A percentile compares a stretch with the other conserved stretches of the same genome.
Evolutionary conservation across 2,888 invertebrate species (phyloP).

Genomic region (Sinopyrophorus schimmeli): DNA sequence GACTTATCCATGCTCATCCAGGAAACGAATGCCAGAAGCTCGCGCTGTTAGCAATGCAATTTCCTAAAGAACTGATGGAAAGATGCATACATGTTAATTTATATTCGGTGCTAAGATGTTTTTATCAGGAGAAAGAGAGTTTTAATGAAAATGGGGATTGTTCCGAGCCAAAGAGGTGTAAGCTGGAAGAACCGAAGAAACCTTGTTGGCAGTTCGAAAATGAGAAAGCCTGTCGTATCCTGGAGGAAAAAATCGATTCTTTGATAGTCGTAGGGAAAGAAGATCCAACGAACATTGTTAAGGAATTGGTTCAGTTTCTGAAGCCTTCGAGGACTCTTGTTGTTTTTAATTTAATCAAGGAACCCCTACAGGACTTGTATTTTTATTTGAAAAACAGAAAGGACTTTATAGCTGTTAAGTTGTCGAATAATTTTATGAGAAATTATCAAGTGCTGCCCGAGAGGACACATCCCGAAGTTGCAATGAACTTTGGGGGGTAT

Average conservation of each 20-base stretch:
- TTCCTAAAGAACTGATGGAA: conserved; percentile 68
- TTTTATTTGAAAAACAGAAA: conserved; percentile 72
- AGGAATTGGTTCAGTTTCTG: conserved; percentile 74
- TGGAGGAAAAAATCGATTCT: conserved; percentile 71
- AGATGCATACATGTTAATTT: conserved; percentile 77
- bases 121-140: conserved; percentile 60
- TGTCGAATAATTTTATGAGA: conserved; percentile 86
- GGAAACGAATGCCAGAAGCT: conserved; percentile 80
- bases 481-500: conserved; percentile 90
- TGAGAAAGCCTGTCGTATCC: conserved; percentile 64
- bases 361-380: conserved; percentile 85
- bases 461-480: conserved; percentile 93
- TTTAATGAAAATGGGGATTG: conserved; percentile 7
- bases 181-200: conserved; percentile 53
- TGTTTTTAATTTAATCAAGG: conserved; percentile 77
- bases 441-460: conserved; percentile 88
- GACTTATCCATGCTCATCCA: conserved; percentile 75
- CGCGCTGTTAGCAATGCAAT: conserved; percentile 79
- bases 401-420: conserved; percentile 73
- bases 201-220: conserved; percentile 73
- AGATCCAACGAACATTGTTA: conserved; percentile 80
- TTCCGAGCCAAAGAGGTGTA: not conserved
- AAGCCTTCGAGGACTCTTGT: conserved; percentile 83
- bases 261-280: conserved; percentile 81
- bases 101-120: conserved; percentile 72